Base-by-base conservation (phyloP, 2,113 vertebrate genomes). In the Emberiza fucata region DNA sequence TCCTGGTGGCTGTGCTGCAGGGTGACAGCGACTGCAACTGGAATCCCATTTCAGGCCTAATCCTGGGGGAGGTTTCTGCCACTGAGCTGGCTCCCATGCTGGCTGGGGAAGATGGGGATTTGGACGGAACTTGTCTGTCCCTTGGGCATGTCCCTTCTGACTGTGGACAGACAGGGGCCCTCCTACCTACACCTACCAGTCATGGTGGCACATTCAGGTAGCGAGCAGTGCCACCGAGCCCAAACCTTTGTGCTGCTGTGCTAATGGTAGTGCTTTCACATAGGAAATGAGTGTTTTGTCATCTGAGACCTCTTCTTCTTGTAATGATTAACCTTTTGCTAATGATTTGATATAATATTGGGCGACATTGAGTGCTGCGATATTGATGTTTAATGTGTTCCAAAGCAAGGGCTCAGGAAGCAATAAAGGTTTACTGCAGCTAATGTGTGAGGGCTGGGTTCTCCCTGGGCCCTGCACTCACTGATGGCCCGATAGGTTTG, bases 21-120 rank as follows among this genome's bases (percentile, higher is more conserved):
- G 24, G 56, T 0, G 9, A n/a, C 0, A 0, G 31, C 0, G 0
- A 37, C 92, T 45, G 65, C 3, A 1, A 37, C 56, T 14, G 39
- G 28, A 63, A 91, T 59, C 20, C 6, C 0, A 0, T 84, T 90
- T 27, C 57, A 59, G 78, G 33, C 42, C 29, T 66, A 37, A 66
- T 87, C 39, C 65, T 0, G 1, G 9, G 2, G 51, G 51, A 7
- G 2, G 24, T 65, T 54, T 59, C 54, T 60, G 27, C 59, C 54
- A 35, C 84, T 1, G 8, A 77, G 48, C 16, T 2, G 4, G 39
- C 80, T 91, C 51, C 51, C 2, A 19, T 0, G 0, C 28, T 63
- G 51, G 13, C 88, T 85, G 65, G 42, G 56, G 78, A 72, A 47
- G 47, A 53, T 2, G 3, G 51, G 25, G 39, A 57, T 89, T 86